These are phyloP conservation scores for Parazoanthus darwini DNA, from an alignment of 92 coral and sea anemone genomes.

Conservation along the genomic window DNA sequence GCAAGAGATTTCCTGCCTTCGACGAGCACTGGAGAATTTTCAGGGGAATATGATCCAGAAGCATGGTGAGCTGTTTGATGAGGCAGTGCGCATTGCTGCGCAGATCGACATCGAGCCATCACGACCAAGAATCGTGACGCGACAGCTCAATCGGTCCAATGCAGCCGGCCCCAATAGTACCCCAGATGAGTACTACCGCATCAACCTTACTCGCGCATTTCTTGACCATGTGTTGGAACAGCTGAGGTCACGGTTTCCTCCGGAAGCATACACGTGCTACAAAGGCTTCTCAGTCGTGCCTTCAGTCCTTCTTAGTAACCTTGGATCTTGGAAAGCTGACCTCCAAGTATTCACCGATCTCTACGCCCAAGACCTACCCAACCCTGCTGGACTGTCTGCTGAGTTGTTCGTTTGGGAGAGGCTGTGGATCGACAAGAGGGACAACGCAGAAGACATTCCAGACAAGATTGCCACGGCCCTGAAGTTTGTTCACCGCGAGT, in stretches of 20 bases:
- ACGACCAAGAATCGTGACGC: constrained; percentile 45
- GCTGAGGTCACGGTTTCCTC: too few species aligned
- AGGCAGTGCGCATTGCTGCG: constrained; percentile 40
- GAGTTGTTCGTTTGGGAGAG: constrained; percentile 53
- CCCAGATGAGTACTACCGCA: constrained; percentile 54
- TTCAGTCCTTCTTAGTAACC: too few species aligned
- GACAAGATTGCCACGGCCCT: constrained; percentile 44
- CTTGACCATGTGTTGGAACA: constrained; percentile 51
- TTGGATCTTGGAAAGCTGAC: too few species aligned
- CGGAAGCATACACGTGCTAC: too few species aligned
- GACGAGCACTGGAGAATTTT: neutral
- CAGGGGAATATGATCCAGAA: constrained; percentile 38
- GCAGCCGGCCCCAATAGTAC: constrained; percentile 36
- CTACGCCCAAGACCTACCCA: constrained; percentile 38
- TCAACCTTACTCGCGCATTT: constrained; percentile 52
- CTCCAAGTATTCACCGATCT: too few species aligned
- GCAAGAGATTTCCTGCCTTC: neutral
- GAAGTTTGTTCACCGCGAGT: constrained; percentile 39
- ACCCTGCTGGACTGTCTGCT: constrained; percentile 55
- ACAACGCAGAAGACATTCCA: constrained; percentile 48
- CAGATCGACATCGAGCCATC: constrained; percentile 48
- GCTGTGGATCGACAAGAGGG: constrained; percentile 44
- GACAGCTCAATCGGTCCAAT: constrained; percentile 47
- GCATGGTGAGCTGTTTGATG: too few species aligned
- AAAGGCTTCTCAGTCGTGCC: too few species aligned